Percentiles rank a stretch among this genome's conserved stretches.
phyloP scores from a whole-genome alignment of 2,797 vertebrate genomes.

The Rhincodon typus region DNA sequence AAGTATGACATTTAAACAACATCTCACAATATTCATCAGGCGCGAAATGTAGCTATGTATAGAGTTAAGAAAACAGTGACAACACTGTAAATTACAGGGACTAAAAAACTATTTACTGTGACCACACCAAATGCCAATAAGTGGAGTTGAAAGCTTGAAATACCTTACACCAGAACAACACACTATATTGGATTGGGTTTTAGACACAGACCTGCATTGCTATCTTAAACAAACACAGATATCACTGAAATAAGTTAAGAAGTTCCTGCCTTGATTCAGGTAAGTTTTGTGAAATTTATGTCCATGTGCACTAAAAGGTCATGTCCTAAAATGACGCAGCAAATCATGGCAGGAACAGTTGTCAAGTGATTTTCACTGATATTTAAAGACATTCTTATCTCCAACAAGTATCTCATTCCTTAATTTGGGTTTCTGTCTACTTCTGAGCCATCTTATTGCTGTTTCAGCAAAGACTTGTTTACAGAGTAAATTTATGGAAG shows the following conservation, averaged over 20 bases:
- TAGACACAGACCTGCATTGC: too few species aligned
- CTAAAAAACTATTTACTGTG: not conserved
- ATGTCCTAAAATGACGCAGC: not conserved
- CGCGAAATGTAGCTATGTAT: not conserved
- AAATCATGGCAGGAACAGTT: not conserved
- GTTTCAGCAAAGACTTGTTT: not conserved
- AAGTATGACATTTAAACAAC: not conserved
- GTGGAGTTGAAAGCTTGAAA: not conserved
- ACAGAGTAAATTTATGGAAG: not conserved
- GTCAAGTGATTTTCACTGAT: not conserved
- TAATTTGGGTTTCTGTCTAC: not conserved
- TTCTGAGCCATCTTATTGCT: not conserved
- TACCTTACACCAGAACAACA: not conserved
- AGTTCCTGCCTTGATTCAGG: not conserved
- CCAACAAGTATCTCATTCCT: not conserved
- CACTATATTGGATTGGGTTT: not conserved
- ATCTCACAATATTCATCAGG: not conserved
- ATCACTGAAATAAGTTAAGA: not conserved
- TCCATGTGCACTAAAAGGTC: not conserved
- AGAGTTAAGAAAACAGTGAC: not conserved
- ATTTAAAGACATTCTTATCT: not conserved
- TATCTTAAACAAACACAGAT: not conserved
- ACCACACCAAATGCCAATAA: not conserved
- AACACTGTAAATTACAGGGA: not conserved
- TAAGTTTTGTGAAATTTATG: not conserved